phyloP scores from a whole-genome alignment of 2,888 invertebrate species.

The Ectemnius continuus region DNA sequence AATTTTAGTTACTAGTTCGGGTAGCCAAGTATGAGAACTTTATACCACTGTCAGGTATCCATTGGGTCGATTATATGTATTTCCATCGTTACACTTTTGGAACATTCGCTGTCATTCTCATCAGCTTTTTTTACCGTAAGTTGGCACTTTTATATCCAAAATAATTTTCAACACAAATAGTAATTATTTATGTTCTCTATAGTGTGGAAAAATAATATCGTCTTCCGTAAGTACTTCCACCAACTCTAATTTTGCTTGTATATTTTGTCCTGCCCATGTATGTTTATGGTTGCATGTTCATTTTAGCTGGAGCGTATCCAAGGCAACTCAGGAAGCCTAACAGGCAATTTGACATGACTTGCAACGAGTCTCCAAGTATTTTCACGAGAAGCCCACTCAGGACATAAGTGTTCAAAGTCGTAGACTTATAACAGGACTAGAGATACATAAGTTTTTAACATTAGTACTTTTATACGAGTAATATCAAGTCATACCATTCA shows the following conservation, averaged over 20 bases:
- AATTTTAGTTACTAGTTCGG: constrained; percentile 69
- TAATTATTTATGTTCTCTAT: constrained; percentile 14
- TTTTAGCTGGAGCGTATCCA: background rate
- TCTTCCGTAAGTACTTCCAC: background rate
- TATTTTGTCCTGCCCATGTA: too few relatives aligned
- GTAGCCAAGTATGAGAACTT: constrained; percentile 71
- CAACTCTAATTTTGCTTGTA: too few relatives aligned
- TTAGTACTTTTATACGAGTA: too few relatives aligned
- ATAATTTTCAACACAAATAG: background rate
- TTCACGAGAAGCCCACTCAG: constrained; percentile 2
- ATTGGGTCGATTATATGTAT: constrained; percentile 73
- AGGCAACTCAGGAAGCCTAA: constrained; percentile 4
- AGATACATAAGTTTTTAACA: too few relatives aligned
- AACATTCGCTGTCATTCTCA: constrained; percentile 66
- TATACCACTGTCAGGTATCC: constrained; percentile 68
- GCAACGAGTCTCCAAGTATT: background rate
- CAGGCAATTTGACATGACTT: background rate
- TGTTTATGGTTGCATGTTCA: background rate
- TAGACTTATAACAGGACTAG: background rate
- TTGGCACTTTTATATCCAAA: constrained; percentile 15
- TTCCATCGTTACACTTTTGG: constrained; percentile 73
- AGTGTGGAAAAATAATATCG: constrained; percentile 74
- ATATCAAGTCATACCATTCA: too few relatives aligned
- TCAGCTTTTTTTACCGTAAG: constrained; percentile 73
- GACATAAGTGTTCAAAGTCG: background rate